Evolutionary conservation across 2,888 invertebrate genomes (phyloP), one percentile per base, ranked within the genome.

Genomic region (Steinernema carpocapsae): DNA sequence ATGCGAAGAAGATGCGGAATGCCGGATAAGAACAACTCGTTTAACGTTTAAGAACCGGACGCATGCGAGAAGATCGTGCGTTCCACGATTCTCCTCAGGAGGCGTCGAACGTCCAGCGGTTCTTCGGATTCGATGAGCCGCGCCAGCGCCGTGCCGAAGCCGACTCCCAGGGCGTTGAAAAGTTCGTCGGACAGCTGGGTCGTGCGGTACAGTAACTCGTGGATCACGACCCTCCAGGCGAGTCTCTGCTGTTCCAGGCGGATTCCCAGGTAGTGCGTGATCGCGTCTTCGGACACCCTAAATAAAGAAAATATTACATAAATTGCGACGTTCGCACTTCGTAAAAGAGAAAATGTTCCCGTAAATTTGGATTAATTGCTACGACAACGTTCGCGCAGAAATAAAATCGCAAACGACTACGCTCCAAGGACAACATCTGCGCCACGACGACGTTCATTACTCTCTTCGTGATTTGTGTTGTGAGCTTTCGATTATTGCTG

Each of bases 231-330:
- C 26, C 83, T 43, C 80, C 80, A 80, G 43, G 70, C 70, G 29
- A 72, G 72, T 29, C 82, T 72, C 37, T 83, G 74, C 24, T 82
- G 82, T 46, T 80, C 80, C 45, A 80, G 74, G 42, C 83, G 82
- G n/a, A 83, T 72, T 1, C 56, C 64, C 10, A 82, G 72, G 71
- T 80, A 80, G 73, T 80, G 72, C 45, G 77, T 70, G 29, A 80
- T 74, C 4, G 82, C 82, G 37, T 73, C 59, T 42, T 74, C 74
- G 46, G 74, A 74, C 6, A 72, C 64, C 14, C 80, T 80, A 64
- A 56, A 82, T 71, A 77, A n/a, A 74, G 12, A 46, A 22, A 29
- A 73, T 6, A 48, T 43, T 37, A 37, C 37, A 72, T 46, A 22
- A 46, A 2, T 26, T 10, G 22, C 48, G 19, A 72, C 43, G 48